Evolutionary conservation across 2,888 invertebrate species (phyloP).

Genomic region (Heliconius sara): DNA sequence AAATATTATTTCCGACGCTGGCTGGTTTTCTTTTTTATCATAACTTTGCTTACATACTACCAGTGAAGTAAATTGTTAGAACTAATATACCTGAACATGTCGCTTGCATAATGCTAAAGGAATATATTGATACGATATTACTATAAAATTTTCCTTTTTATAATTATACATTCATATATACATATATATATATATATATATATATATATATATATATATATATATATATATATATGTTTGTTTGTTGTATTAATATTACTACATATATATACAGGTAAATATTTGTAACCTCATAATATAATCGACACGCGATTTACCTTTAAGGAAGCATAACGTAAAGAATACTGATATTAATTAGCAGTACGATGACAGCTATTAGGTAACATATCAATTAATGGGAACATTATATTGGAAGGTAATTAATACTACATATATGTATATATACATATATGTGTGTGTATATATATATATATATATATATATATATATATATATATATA

Average conservation of each 20-base stretch:
- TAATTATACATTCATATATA: background rate
- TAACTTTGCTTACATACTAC: slow-evolving; percentile 29
- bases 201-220: too few species aligned
- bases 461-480: too few species aligned
- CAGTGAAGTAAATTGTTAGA: slow-evolving; percentile 13
- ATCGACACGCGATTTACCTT: background rate
- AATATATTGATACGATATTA: slow-evolving; percentile 2
- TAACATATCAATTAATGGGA: slow-evolving; percentile 6
- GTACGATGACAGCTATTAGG: slow-evolving; percentile 12
- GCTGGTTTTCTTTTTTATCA: slow-evolving; percentile 29
- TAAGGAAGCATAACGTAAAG: background rate
- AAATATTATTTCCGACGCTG: slow-evolving; percentile 35
- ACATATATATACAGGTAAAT: background rate
- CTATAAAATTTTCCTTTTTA: background rate
- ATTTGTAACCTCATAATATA: background rate
- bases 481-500: background rate
- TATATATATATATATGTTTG: too few species aligned
- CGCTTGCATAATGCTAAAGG: slow-evolving; percentile 6
- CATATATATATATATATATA: background rate
- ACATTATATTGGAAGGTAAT: slow-evolving; percentile 14
- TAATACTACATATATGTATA: background rate
- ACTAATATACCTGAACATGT: slow-evolving; percentile 23
- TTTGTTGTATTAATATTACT: too few species aligned
- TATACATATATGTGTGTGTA: background rate
- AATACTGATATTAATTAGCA: slow-evolving; percentile 1